Evolutionary conservation across 2,113 vertebrate genomes (phyloP).

Genomic region (Otolemur garnettii): DNA sequence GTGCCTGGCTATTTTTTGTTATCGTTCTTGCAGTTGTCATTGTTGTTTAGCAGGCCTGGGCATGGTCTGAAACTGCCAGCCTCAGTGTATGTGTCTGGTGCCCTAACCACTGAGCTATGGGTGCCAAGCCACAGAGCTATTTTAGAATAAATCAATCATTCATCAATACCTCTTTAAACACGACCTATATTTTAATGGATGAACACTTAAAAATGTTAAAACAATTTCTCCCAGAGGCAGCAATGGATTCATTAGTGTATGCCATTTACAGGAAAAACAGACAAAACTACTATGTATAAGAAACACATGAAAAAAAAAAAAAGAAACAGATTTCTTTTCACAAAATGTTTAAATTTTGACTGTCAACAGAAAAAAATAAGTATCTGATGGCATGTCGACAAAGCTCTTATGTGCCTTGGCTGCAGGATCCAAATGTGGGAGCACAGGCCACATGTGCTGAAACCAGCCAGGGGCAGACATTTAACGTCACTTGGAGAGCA

Average conservation of each 20-base stretch:
- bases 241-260: neutral
- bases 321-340: neutral
- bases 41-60: too few species aligned
- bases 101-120: too few species aligned
- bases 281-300: neutral
- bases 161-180: conserved; percentile 16
- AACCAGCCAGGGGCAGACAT: neutral
- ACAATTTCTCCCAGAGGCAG: neutral
- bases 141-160: conserved; percentile 2
- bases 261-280: conserved; percentile 24
- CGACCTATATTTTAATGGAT: conserved; percentile 38
- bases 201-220: neutral
- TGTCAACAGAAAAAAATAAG: neutral
- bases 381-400: neutral
- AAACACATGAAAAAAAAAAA: too few species aligned
- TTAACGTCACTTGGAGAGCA: neutral
- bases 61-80: too few species aligned
- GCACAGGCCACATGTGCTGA: too few species aligned
- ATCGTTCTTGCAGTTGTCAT: too few species aligned
- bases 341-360: neutral
- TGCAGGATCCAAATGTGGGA: neutral
- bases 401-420: rapidly evolving
- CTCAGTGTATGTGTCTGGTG: too few species aligned
- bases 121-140: neutral
- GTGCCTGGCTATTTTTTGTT: too few species aligned